phyloP scores from a whole-genome alignment of 2,113 vertebrate genomes.

The Cyphomyrus discorhynchus region DNA sequence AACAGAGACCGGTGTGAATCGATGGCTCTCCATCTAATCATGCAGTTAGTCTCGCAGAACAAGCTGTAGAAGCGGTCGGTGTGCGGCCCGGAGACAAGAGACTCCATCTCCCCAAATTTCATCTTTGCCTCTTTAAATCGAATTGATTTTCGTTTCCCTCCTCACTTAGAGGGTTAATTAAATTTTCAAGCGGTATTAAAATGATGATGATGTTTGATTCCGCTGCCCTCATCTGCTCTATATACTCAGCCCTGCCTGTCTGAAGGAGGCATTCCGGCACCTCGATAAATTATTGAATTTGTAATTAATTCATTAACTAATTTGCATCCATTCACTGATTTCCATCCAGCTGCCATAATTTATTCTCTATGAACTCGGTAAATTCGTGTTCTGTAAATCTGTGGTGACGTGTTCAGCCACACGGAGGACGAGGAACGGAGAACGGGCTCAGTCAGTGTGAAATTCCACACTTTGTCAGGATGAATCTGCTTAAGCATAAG shows the following conservation, averaged over 20 bases:
- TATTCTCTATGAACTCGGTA: not conserved
- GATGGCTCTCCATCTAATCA: not conserved
- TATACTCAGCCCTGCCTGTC: not conserved
- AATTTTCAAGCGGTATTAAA: constrained; percentile 23
- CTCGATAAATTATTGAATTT: not conserved
- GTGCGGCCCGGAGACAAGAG: not conserved
- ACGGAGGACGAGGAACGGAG: not conserved
- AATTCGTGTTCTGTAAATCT: not conserved
- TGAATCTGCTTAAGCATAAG: not conserved
- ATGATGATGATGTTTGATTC: constrained; percentile 22
- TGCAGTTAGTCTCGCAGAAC: constrained; percentile 10
- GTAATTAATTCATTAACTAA: constrained; percentile 9
- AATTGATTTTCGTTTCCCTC: constrained; percentile 21
- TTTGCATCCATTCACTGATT: not conserved
- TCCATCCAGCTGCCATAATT: not conserved
- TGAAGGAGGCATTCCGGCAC: not conserved
- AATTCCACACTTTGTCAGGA: not conserved
- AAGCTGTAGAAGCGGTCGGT: not conserved
- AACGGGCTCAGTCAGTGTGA: not conserved
- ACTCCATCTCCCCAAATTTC: constrained; percentile 22
- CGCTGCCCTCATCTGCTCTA: not conserved
- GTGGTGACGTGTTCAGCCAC: not conserved
- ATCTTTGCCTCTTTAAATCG: constrained; percentile 26
- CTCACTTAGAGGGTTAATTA: constrained; percentile 29
- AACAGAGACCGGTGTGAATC: not conserved